Conservation (phyloP, 2,113 vertebrate species). For the Catharus bicknelli region DNA sequence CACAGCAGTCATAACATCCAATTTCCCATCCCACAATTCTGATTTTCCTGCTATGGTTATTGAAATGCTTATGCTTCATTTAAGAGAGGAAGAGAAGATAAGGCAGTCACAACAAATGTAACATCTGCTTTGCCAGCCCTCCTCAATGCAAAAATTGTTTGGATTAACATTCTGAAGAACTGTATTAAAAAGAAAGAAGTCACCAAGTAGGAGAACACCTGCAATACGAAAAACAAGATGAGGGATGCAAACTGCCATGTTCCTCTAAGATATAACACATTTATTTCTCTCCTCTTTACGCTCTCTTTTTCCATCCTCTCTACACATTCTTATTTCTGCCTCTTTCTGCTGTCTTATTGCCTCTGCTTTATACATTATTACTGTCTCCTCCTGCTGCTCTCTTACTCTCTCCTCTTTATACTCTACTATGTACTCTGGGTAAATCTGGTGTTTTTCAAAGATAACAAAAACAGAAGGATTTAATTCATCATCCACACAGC, state of each 20-base stretch:
- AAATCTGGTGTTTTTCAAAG: slow-evolving; percentile 67
- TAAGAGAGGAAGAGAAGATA: neutral
- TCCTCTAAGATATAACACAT: slow-evolving; percentile 39
- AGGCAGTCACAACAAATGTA: neutral
- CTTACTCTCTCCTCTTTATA: slow-evolving; percentile 48
- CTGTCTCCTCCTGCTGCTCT: neutral
- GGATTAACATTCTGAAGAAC: neutral
- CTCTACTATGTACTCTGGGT: slow-evolving; percentile 70
- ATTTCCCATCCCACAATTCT: neutral
- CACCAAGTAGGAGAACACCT: neutral
- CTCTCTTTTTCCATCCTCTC: neutral
- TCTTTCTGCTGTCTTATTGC: too few relatives aligned
- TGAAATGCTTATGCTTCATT: neutral
- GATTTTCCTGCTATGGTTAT: neutral
- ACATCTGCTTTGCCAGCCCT: neutral
- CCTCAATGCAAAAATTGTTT: neutral
- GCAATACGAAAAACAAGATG: neutral
- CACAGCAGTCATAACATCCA: accelerated
- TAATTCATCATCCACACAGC: slow-evolving; percentile 74
- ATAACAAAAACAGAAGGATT: slow-evolving; percentile 60
- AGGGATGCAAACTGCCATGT: neutral
- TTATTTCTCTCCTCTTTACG: neutral
- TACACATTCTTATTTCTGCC: neutral
- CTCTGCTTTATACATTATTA: accelerated
- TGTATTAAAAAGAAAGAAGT: neutral